These are phyloP conservation scores for Pardosa pseudoannulata DNA, from an alignment of 2,888 invertebrate species.

Conservation along the genomic window DNA sequence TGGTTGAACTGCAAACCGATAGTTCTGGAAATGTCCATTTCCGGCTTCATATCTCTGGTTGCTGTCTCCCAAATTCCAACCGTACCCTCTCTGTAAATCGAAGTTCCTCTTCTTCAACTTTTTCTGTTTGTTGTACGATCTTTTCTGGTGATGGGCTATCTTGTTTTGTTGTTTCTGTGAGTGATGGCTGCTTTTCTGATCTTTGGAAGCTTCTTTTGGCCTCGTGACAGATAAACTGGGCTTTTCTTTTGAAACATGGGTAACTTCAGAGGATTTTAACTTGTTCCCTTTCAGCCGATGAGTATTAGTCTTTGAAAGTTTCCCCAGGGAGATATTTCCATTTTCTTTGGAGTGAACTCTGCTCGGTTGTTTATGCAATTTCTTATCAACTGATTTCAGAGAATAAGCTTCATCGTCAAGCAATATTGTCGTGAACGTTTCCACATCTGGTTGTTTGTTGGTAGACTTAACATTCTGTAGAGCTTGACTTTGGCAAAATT, in stretches of 20 bases:
- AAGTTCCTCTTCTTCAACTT: neutral
- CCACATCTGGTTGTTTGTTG: no score
- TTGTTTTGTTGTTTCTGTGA: no score
- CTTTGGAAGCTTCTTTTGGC: neutral
- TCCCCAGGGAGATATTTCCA: neutral
- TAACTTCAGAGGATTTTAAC: neutral
- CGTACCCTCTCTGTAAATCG: no score
- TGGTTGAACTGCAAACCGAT: no score
- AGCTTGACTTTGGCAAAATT: neutral
- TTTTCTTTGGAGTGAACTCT: neutral
- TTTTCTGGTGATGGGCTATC: no score
- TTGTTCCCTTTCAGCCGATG: neutral
- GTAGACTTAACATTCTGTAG: neutral
- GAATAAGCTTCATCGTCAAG: neutral
- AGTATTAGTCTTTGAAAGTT: neutral
- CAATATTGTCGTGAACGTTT: neutral
- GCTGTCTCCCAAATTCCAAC: no score
- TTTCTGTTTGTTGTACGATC: neutral
- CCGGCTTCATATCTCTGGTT: no score
- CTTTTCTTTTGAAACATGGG: neutral
- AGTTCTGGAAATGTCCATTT: no score
- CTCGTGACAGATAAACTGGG: neutral
- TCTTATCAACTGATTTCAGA: neutral
- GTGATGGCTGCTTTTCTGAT: no score
- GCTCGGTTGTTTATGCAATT: neutral